A percentile compares a stretch with the other conserved stretches of the same genome.
Conservation (phyloP, 92 coral and sea anemone genomes). For the Siderastrea radians region DNA sequence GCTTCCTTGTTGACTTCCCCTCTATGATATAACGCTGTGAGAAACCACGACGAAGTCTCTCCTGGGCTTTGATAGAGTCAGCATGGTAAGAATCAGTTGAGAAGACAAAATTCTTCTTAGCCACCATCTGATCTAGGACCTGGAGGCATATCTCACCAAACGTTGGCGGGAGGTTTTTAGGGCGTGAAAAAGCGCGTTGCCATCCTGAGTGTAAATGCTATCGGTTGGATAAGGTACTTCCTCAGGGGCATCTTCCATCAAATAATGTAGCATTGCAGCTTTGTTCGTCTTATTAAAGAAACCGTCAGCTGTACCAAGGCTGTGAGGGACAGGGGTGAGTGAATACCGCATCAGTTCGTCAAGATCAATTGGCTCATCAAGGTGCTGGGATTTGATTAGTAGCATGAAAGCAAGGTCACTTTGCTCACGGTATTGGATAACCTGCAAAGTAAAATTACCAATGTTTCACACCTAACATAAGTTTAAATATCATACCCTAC, state of each 20-base stretch:
- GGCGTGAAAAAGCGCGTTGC: no score
- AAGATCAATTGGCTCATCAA: constrained; percentile 56
- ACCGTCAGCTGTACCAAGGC: constrained; percentile 74
- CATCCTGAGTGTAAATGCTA: no score
- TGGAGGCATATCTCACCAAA: constrained; percentile 63
- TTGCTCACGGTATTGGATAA: constrained; percentile 59
- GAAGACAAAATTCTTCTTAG: constrained; percentile 13
- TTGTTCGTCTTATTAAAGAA: no score
- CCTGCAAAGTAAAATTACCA: constrained; percentile 34
- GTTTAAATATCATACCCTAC: constrained; percentile 7
- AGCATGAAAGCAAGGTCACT: constrained; percentile 57
- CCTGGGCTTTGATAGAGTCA: constrained; percentile 71
- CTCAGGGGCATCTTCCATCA: no score
- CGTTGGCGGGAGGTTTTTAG: no score
- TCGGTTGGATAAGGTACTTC: no score
- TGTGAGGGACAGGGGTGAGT: constrained; percentile 71
- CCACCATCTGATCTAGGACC: constrained; percentile 70
- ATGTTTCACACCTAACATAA: neutral
- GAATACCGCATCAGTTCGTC: constrained; percentile 66
- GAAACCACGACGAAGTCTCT: constrained; percentile 59
- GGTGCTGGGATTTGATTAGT: constrained; percentile 58
- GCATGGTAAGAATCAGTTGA: constrained; percentile 64
- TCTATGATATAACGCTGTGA: constrained; percentile 55
- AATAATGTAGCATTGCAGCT: no score
- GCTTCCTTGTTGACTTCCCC: constrained; percentile 74